Percentiles rank a stretch among this genome's conserved stretches.
These are phyloP conservation scores for Monopis laevigella DNA, from an alignment of 2,888 invertebrate species.

Conservation along the genomic window DNA sequence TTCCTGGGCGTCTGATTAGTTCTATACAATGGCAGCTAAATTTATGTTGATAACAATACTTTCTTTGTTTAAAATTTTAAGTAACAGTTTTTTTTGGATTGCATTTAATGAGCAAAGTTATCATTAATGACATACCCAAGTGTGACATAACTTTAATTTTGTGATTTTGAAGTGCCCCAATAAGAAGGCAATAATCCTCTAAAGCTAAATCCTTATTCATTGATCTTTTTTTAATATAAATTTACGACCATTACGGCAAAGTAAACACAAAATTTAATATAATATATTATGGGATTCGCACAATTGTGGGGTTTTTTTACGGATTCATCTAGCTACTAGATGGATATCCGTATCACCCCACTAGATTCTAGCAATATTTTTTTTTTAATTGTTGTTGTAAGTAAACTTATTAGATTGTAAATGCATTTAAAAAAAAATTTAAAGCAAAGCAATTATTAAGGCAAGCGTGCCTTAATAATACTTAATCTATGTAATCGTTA, in stretches of 20 bases:
- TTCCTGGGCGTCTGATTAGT: slow-evolving; percentile 1
- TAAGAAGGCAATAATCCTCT: background rate
- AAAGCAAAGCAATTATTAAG: background rate
- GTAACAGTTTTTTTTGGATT: background rate
- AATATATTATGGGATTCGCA: too few species aligned
- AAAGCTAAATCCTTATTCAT: background rate
- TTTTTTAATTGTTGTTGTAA: background rate
- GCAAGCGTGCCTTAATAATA: background rate
- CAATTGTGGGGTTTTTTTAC: too few species aligned
- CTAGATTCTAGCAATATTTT: background rate
- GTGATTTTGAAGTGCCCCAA: background rate
- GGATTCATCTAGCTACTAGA: too few species aligned
- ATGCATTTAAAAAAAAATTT: background rate
- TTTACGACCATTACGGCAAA: too few species aligned
- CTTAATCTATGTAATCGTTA: slow-evolving; percentile 1
- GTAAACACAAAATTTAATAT: too few species aligned
- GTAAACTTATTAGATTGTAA: background rate
- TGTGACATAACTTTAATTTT: background rate
- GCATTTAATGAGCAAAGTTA: background rate
- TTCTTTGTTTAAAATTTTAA: background rate
- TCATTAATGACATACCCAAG: background rate
- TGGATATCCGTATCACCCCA: too few species aligned
- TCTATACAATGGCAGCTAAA: background rate
- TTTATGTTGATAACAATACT: background rate
- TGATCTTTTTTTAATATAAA: background rate